phyloP scores from a whole-genome alignment of 2,888 invertebrate genomes.

The Cryptophagus acutangulus region DNA sequence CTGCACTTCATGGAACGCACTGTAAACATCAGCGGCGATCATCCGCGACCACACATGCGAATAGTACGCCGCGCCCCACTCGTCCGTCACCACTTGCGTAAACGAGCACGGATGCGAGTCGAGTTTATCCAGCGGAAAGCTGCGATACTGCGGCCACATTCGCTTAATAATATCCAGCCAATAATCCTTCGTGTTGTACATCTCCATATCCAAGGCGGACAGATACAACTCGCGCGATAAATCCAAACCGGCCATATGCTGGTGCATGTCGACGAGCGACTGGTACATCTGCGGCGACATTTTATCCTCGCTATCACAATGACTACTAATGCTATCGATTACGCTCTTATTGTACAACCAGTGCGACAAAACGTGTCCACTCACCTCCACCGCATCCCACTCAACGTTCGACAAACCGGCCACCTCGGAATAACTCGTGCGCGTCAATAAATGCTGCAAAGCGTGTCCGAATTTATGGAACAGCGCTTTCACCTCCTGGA shows the following conservation, averaged over 20 bases:
- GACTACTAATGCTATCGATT: constrained; percentile 60
- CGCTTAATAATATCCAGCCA: constrained; percentile 77
- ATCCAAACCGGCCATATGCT: constrained; percentile 73
- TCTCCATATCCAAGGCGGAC: constrained; percentile 75
- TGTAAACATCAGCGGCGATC: constrained; percentile 86
- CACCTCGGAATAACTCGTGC: constrained; percentile 75
- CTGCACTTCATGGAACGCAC: constrained; percentile 72
- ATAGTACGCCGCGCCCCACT: constrained; percentile 83
- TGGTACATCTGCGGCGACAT: constrained; percentile 62
- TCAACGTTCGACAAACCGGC: constrained; percentile 84
- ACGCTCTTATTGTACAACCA: constrained; percentile 67
- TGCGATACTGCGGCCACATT: constrained; percentile 77
- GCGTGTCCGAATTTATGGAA: constrained; percentile 85
- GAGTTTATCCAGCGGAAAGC: constrained; percentile 68
- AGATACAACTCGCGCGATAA: constrained; percentile 78
- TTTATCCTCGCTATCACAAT: constrained; percentile 68
- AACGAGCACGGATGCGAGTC: constrained; percentile 86
- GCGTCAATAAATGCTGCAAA: constrained; percentile 80
- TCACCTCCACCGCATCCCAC: constrained; percentile 87
- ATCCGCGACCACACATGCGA: constrained; percentile 80
- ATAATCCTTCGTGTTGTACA: constrained; percentile 70
- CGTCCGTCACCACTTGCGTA: constrained; percentile 74
- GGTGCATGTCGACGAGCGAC: constrained; percentile 59
- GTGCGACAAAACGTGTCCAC: constrained; percentile 75
- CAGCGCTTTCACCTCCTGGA: constrained; percentile 68